Percentiles rank a stretch among this genome's conserved stretches.
Conservation (phyloP, 2,888 invertebrate genomes). For the Drosophila anceps region DNA sequence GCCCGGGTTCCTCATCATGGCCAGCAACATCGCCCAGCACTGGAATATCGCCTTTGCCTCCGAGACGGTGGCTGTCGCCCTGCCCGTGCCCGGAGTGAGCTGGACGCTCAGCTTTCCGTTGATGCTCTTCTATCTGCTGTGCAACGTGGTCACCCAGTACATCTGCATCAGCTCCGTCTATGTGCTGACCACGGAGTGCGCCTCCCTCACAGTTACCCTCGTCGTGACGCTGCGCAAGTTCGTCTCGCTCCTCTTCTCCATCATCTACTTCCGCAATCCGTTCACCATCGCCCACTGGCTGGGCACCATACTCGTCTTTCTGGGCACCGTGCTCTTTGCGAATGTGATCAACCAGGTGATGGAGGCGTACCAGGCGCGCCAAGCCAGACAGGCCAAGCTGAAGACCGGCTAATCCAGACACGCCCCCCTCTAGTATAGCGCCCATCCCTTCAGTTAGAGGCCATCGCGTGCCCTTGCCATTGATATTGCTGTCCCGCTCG, state of each 20-base stretch:
- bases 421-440: not conserved
- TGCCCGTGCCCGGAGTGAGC: slow-evolving; percentile 86
- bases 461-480: slow-evolving; percentile 20
- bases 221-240: slow-evolving; percentile 98
- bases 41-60: slow-evolving; percentile 90
- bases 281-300: slow-evolving; percentile 97
- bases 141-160: slow-evolving; percentile 96
- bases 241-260: slow-evolving; percentile 96
- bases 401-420: slow-evolving; percentile 37
- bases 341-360: slow-evolving; percentile 88
- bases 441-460: not conserved
- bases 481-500: slow-evolving; percentile 21
- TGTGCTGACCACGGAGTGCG: slow-evolving; percentile 96
- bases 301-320: slow-evolving; percentile 95
- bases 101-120: slow-evolving; percentile 87
- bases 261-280: slow-evolving; percentile 95
- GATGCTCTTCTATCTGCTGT: slow-evolving; percentile 91
- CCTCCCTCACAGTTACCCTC: slow-evolving; percentile 96
- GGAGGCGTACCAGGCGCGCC: slow-evolving; percentile 56
- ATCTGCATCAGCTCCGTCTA: slow-evolving; percentile 98
- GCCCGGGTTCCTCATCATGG: slow-evolving; percentile 94
- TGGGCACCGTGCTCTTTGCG: slow-evolving; percentile 96
- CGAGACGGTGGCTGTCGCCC: slow-evolving; percentile 83
- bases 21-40: slow-evolving; percentile 92
- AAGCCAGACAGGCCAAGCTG: slow-evolving; percentile 27